A percentile compares a stretch with the other conserved stretches of the same genome.
phyloP scores from a whole-genome alignment of 2,113 vertebrate species.

The Chloropsis hardwickii region DNA sequence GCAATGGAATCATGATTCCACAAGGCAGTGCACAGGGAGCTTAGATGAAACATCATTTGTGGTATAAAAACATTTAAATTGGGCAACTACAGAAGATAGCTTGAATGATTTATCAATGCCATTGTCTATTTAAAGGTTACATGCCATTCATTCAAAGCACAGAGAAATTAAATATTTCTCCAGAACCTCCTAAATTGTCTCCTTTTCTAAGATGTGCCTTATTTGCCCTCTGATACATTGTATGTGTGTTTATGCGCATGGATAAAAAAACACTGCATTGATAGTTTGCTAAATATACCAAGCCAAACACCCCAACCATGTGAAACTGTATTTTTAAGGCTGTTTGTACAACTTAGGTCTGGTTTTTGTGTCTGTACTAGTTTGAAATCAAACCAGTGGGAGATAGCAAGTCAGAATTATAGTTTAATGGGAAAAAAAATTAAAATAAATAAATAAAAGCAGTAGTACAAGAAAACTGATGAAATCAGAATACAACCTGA shows the following conservation, averaged over 20 bases:
- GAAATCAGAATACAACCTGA: too few relatives aligned
- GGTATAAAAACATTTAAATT: background rate
- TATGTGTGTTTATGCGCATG: background rate
- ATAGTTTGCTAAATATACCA: background rate
- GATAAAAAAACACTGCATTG: background rate
- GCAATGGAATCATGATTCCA: background rate
- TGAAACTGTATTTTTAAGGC: background rate
- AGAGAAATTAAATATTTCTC: background rate
- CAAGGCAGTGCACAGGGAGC: background rate
- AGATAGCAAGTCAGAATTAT: too few relatives aligned
- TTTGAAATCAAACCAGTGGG: too few relatives aligned
- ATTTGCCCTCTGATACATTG: background rate
- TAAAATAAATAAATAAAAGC: too few relatives aligned
- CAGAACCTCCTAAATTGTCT: background rate
- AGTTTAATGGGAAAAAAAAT: too few relatives aligned
- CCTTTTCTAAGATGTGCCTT: background rate
- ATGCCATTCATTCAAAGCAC: background rate
- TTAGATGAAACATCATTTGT: background rate
- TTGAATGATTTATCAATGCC: background rate
- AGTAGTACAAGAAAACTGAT: too few relatives aligned
- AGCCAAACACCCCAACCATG: background rate
- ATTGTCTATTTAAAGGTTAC: background rate
- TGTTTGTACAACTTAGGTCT: background rate
- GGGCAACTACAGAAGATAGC: background rate
- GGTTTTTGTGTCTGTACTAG: background rate